Evolutionary conservation across 1,140 invertebrate genomes (phyloP), one percentile per base, ranked within the genome.

Genomic region (Aporrectodea caliginosa): DNA sequence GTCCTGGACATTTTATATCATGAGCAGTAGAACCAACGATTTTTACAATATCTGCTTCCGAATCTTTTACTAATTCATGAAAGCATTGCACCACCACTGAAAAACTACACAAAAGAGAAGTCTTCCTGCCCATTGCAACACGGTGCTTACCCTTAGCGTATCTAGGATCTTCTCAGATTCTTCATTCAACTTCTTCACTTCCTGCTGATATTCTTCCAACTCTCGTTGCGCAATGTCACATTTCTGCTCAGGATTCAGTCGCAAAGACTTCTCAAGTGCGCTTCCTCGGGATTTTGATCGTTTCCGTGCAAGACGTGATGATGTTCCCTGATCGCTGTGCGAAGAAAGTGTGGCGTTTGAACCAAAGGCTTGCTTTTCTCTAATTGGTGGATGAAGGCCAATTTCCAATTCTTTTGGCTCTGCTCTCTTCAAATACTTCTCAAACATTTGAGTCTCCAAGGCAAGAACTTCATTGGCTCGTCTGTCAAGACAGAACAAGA

Each of bases 201-300:
- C 87, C 74, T 88, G 85, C 78, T 84, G 82, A 0, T 87, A 79
- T 81, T 87, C 87, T 81, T 89, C 88, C 69, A 89, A 86, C 83
- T 88, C 87, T 79, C 84, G 84, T 81, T 87, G 86, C 72, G 87
- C 87, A 80, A 89, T 88, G 78, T 89, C 87, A 84, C 87, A 88
- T 83, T 89, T 89, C 78, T 88, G 87, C 80, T 89, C 87, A 69
- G 85, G 84, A 27, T 83, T 85, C 16, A 89, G 82, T 71, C 84
- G 82, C 16, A 88, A 81, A 1, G 84, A 84, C 79, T 84, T 83
- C 77, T 88, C 87, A 30, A 84, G 81, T 33, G 84, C 84, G 71
- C 83, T 85, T 74, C 83, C 84, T 2, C 86, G 80, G 12, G 85
- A 85, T 82, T 87, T 88, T 1, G 87, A 87, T 70, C 88, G 82